phyloP scores from a whole-genome alignment of 2,113 vertebrate genomes.

The Galeopterus variegatus region DNA sequence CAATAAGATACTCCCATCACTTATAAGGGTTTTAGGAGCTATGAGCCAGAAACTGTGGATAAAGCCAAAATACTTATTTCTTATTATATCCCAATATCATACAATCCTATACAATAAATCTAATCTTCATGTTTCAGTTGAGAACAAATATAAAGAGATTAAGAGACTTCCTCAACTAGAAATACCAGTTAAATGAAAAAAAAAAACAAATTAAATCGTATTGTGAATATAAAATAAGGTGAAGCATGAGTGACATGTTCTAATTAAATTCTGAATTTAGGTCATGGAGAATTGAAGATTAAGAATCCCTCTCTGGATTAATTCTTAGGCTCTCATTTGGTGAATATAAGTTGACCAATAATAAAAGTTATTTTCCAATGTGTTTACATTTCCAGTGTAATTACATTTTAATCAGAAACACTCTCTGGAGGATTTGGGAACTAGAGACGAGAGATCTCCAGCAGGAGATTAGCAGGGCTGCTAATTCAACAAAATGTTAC shows the following conservation, averaged over 20 bases:
- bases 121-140: neutral
- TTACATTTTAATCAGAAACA: neutral
- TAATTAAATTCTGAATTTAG: neutral
- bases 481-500: neutral
- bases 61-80: neutral
- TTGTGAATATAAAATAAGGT: neutral
- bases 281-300: conserved; percentile 12
- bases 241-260: neutral
- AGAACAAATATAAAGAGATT: neutral
- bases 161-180: neutral
- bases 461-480: neutral
- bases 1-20: neutral
- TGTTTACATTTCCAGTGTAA: neutral
- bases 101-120: neutral
- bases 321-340: neutral
- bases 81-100: neutral
- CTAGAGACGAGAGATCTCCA: neutral
- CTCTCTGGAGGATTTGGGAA: neutral
- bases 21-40: neutral
- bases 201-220: neutral
- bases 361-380: neutral
- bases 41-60: neutral
- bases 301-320: neutral
- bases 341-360: neutral
- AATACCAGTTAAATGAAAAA: neutral